Conservation (phyloP, 2,797 vertebrate genomes). For the Margarornis squamiger region DNA sequence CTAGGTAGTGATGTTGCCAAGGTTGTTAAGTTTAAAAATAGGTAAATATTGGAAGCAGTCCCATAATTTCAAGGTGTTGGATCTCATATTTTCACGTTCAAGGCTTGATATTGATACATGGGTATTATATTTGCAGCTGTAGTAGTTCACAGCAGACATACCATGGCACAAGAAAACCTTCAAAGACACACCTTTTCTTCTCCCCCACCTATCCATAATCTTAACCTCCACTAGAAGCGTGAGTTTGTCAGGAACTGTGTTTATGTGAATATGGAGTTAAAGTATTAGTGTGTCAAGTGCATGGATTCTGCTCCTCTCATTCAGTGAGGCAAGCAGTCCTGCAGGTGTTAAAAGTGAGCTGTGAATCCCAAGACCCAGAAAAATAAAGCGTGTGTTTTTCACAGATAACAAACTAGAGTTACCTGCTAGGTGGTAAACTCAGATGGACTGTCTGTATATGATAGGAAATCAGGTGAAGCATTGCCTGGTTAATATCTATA, state of each 20-base stretch:
- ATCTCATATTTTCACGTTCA: not conserved
- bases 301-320: not conserved
- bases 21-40: slow-evolving; percentile 40
- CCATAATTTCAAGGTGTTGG: not conserved
- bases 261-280: not conserved
- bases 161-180: not conserved
- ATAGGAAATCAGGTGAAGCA: not conserved
- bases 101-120: not conserved
- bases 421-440: not conserved
- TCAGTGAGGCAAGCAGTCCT: not conserved
- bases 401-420: not conserved
- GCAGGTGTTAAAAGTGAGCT: not conserved
- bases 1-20: not conserved
- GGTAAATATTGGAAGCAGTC: not conserved
- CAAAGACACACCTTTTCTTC: not conserved
- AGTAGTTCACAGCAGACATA: not conserved
- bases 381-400: not conserved
- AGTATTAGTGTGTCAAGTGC: not conserved
- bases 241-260: not conserved
- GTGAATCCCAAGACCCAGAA: not conserved
- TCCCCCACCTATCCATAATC: not conserved
- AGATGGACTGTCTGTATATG: not conserved
- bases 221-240: not conserved
- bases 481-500: not conserved
- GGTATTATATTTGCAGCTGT: not conserved